phyloP scores from a whole-genome alignment of 2,113 vertebrate species.

The Psephotus haematonotus region DNA sequence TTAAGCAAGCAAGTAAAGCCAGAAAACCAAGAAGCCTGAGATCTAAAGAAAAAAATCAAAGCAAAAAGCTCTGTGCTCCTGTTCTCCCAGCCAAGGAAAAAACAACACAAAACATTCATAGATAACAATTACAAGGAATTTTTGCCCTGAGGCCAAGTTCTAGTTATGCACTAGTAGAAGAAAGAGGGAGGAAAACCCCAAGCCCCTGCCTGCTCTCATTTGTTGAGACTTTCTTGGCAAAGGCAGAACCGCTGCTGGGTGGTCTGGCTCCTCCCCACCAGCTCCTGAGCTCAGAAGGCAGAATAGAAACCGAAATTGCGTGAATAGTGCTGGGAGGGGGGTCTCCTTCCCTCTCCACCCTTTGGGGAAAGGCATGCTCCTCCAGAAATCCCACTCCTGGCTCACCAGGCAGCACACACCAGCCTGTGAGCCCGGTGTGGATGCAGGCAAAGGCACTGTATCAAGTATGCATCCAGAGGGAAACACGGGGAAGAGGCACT shows the following conservation, averaged over 20 bases:
- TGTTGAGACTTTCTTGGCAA: background rate
- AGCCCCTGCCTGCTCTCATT: background rate
- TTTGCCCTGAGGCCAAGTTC: background rate
- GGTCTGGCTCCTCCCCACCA: accelerated
- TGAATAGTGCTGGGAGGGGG: accelerated
- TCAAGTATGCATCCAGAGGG: background rate
- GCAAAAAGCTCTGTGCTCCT: background rate
- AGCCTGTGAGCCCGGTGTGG: accelerated
- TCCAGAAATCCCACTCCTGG: background rate
- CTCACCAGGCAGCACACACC: background rate
- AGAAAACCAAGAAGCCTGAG: background rate
- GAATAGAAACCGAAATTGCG: background rate
- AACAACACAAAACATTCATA: background rate
- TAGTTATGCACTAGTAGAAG: background rate
- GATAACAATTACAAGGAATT: background rate
- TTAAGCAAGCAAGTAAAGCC: background rate
- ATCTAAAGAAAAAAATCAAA: background rate
- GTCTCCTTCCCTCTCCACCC: background rate
- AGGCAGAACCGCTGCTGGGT: background rate
- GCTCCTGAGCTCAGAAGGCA: background rate
- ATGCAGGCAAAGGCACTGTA: background rate
- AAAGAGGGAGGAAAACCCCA: background rate
- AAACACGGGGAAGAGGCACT: too few species aligned
- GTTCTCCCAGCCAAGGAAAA: background rate
- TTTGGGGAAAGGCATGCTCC: accelerated